Base-by-base conservation (phyloP, 2,888 invertebrate species). In the Apocheima hispidaria region DNA sequence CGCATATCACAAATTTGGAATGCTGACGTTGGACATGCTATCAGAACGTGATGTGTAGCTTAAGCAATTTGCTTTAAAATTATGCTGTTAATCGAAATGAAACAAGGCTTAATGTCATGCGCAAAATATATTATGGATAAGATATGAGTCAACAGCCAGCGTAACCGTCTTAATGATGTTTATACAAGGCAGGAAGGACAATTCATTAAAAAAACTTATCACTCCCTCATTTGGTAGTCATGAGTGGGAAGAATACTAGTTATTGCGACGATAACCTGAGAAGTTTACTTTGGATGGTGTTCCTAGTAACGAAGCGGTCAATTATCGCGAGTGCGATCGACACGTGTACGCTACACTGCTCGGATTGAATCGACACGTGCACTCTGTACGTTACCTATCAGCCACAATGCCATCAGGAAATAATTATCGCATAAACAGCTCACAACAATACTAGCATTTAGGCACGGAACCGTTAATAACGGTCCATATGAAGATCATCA, bases 391-490 rank as follows among this genome's bases (percentile, higher is more conserved):
- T 67, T 72, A 65, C 67, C 66, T 70, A 70, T 60, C 60, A 57
- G 36, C 52, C 48, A 33, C 51, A 59, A 33, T 33, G 40, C 51
- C 48, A 51, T 48, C 30, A 63, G 63, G 65, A 70, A 68, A 41
- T 30, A 57, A 62, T 48, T 35, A 63, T 48, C 50, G 33, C 23
- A 56, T 53, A 51, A 58, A 38, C 43, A 54, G 54, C 55, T 35
- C 28, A 26, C 49, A 36, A 55, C 50, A 59, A 54, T 54, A 51
- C 43, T 18, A 61, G 46, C 60, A 52, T 59, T 60, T 66, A 67
- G 65, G 52, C 52, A 68, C 60, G 62, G 52, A 77, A 60, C 81
- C 81, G 82, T 82, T 83, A 77, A 65, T 79, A 79, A 80, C 84
- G 81, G 81, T 84, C 77, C 69, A 61, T 63, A 69, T 63, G 66